These are phyloP conservation scores for Spilosoma lubricipeda DNA, from an alignment of 2,888 invertebrate genomes.

Conservation along the genomic window DNA sequence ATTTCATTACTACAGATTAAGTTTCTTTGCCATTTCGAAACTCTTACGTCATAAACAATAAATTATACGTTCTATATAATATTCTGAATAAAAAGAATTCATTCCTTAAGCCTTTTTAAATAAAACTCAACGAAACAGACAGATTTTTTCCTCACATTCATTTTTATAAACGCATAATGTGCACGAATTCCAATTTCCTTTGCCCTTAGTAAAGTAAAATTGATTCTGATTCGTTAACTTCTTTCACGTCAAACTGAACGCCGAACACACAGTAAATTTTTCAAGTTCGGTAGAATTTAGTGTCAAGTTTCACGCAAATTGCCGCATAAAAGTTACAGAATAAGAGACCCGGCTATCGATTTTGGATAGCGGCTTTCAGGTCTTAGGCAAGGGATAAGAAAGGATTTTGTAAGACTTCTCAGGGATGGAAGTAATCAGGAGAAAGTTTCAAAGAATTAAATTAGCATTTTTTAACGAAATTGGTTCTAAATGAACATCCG, in stretches of 20 bases:
- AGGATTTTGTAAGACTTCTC: slow-evolving; percentile 49
- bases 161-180: slow-evolving; percentile 20
- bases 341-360: slow-evolving; percentile 46
- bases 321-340: slow-evolving; percentile 48
- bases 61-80: slow-evolving; percentile 7
- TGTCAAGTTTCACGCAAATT: slow-evolving; percentile 33
- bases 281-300: slow-evolving; percentile 32
- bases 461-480: slow-evolving; percentile 26
- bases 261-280: slow-evolving; percentile 33
- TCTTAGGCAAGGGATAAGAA: slow-evolving; percentile 47
- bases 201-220: slow-evolving; percentile 31
- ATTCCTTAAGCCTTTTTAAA: not conserved
- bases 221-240: slow-evolving; percentile 44
- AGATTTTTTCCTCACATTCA: not conserved
- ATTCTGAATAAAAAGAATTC: not conserved
- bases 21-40: slow-evolving; percentile 38
- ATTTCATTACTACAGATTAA: slow-evolving; percentile 49
- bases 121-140: not conserved
- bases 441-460: slow-evolving; percentile 36
- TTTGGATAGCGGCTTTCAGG: slow-evolving; percentile 45
- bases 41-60: slow-evolving; percentile 22
- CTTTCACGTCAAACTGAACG: slow-evolving; percentile 35
- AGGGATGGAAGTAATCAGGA: slow-evolving; percentile 53
- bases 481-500: not conserved
- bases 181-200: slow-evolving; percentile 13